Evolutionary conservation across 2,797 vertebrate species (phyloP).

Genomic region (Orestias chungarensis): DNA sequence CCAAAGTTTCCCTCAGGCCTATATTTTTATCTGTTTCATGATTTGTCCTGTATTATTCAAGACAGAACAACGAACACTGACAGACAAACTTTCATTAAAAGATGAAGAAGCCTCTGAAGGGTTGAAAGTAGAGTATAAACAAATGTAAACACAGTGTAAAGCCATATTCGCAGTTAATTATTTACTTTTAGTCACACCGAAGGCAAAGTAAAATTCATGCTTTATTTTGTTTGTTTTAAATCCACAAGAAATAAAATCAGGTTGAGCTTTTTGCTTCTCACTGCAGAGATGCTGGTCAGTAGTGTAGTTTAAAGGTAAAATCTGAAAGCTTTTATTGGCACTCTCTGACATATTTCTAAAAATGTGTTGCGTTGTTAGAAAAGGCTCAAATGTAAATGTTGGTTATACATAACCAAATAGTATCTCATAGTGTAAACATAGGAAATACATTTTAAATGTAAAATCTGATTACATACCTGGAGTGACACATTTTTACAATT

Average conservation of each 20-base stretch:
- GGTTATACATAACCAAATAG: too few relatives aligned
- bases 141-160: neutral
- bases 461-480: too few relatives aligned
- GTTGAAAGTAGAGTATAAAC: neutral
- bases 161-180: neutral
- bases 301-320: neutral
- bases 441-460: too few relatives aligned
- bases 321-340: too few relatives aligned
- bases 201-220: neutral
- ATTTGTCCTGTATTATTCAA: neutral
- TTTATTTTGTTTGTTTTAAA: neutral
- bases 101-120: neutral
- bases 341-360: too few relatives aligned
- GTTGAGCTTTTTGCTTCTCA: neutral
- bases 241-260: neutral
- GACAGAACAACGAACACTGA: neutral
- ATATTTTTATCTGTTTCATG: slow-evolving; percentile 12
- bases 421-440: too few relatives aligned
- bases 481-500: too few relatives aligned
- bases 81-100: neutral
- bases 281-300: neutral
- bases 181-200: neutral
- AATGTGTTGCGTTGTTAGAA: too few relatives aligned
- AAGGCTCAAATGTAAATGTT: too few relatives aligned
- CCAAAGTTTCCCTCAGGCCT: slow-evolving; percentile 16